A percentile compares a stretch with the other conserved stretches of the same genome.
Conservation (phyloP, 1,140 invertebrate genomes). For the Bathynomus jamesi region DNA sequence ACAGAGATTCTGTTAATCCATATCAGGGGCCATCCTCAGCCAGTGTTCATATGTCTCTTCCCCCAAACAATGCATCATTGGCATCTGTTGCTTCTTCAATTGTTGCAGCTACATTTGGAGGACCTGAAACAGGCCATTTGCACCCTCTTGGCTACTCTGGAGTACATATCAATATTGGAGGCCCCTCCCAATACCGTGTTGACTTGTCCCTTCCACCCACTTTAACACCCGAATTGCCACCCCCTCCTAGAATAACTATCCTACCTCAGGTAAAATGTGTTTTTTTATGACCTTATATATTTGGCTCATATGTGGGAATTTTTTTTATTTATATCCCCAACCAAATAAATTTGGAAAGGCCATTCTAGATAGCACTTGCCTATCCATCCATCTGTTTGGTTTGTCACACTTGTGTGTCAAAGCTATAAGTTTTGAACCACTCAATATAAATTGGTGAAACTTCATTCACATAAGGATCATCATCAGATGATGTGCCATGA, state of each 20-base stretch:
- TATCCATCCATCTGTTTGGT: no score
- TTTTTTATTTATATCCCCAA: no score
- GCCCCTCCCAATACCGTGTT: slow-evolving; percentile 19
- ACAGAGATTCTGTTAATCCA: not conserved
- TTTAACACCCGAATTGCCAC: slow-evolving; percentile 31
- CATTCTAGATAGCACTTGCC: no score
- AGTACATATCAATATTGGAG: slow-evolving; percentile 19
- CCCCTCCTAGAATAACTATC: slow-evolving; percentile 30
- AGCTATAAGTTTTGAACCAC: no score
- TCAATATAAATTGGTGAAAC: no score
- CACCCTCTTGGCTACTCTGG: slow-evolving; percentile 10
- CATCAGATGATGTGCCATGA: no score
- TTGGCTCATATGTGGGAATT: no score
- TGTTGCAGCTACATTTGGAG: slow-evolving; percentile 17
- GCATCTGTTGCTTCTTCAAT: slow-evolving; percentile 24
- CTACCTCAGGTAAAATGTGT: slow-evolving; percentile 25
- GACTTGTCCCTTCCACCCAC: slow-evolving; percentile 25
- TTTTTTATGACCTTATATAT: no score
- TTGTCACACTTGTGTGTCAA: no score
- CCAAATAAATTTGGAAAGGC: no score
- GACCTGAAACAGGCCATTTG: slow-evolving; percentile 3
- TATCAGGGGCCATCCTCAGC: not conserved
- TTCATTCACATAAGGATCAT: no score
- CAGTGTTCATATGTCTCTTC: slow-evolving; percentile 19
- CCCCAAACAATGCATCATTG: slow-evolving; percentile 27